Evolutionary conservation across 2,888 invertebrate genomes (phyloP), one percentile per base, ranked within the genome.

Genomic region (Stenodema calcarata): DNA sequence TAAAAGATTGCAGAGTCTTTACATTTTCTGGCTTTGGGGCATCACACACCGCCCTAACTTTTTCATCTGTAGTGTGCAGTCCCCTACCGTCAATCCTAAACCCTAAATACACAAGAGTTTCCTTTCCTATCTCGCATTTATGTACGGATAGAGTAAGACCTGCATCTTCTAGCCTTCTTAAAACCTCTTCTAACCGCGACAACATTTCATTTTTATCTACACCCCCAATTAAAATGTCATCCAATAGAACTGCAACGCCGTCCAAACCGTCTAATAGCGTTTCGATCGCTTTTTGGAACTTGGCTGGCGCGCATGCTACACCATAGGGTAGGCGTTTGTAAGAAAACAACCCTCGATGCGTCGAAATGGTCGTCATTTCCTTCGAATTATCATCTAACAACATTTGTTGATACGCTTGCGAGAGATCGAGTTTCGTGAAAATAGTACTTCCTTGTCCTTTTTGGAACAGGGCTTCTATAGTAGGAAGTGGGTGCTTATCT

Each of bases 331-430:
- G 50, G 50, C 50, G 50, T 16, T 50, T 16, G 3, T 50, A 50
- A 3, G 50, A 7, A 50, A 50, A 50, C 16, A 50, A 50, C 16
- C 50, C 50, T 16, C 16, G 9, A 16, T 50, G 50, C 16, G 50
- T 50, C 9, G 50, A 50, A 14, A 50, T 50, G 9, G 50, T 50
- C 50, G 50, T 14, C 9, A 50, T 16, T 12, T 9, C 50, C 16
- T 50, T 50, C 16, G 50, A 50, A 16, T 50, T 16, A 16, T 90
- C 89, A 86, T 90, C 90, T 7, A 91, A 88, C 11, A 87, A 62
- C 23, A 90, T 50, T 42, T 87, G 88, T 54, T 87, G 82, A 54
- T 86, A 88, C 1, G 81, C 87, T 27, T 82, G 81, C 7, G 86
- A 87, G 47, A 87, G 30, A 70, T 88, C 85, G 0, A 89, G 70